Conservation (phyloP, 2,113 vertebrate genomes). For the Percina caprodes region DNA sequence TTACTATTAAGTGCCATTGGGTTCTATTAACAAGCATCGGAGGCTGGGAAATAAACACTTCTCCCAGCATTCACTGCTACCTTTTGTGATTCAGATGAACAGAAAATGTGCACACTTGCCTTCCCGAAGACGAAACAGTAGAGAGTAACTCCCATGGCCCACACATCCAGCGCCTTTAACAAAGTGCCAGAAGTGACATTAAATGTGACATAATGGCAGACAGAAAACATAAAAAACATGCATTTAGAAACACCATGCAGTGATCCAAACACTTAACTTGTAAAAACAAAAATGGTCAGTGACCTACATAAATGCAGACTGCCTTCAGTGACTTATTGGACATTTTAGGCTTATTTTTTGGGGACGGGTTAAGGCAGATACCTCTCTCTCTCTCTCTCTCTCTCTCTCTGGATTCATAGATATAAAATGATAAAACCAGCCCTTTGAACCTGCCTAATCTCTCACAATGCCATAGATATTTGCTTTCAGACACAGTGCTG, state of each 20-base stretch:
- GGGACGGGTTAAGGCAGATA: not conserved
- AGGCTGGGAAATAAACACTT: slow-evolving; percentile 8
- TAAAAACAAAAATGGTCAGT: not conserved
- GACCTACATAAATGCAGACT: slow-evolving; percentile 4
- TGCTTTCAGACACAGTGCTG: not conserved
- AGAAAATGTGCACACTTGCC: slow-evolving; percentile 82
- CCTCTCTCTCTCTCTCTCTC: not conserved
- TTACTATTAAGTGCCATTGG: slow-evolving; percentile 1
- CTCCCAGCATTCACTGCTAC: not conserved
- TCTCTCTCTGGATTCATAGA: slow-evolving; percentile 11
- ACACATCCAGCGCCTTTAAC: slow-evolving; percentile 94
- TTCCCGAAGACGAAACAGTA: slow-evolving; percentile 97
- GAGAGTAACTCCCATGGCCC: slow-evolving; percentile 97
- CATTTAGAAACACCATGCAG: not conserved
- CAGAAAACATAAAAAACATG: not conserved
- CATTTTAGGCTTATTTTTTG: not conserved
- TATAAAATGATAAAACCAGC: slow-evolving; percentile 37
- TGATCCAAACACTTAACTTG: not conserved
- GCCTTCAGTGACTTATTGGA: not conserved
- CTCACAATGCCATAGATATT: not conserved
- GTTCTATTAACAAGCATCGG: slow-evolving; percentile 6
- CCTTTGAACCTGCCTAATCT: not conserved
- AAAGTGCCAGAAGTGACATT: slow-evolving; percentile 32
- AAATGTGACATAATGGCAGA: slow-evolving; percentile 9
- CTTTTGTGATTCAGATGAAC: not conserved